Base-by-base conservation (phyloP, 1,140 invertebrate genomes). In the Ceratina japonica region DNA sequence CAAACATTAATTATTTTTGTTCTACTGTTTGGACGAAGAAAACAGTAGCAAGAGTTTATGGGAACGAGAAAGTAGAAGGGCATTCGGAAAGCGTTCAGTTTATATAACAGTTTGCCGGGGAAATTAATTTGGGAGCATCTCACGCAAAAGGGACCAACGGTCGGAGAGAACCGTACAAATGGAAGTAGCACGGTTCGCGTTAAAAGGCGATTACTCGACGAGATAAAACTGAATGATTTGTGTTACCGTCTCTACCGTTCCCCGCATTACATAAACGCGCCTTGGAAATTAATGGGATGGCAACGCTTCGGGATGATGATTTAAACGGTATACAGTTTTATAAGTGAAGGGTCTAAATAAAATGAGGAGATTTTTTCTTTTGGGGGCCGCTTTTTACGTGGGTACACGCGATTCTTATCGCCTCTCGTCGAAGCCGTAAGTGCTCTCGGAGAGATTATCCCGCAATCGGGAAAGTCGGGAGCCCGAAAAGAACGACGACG, bases 391-490 rank as follows among this genome's bases (percentile, higher is more conserved):
- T 52, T 22, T 22, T 31, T 27, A 5, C 44, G 31, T 71, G 20
- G 15, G 12, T 56, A 18, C 18, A 13, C 18, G 71, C 37, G 37
- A 79, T 79, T 59, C 75, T 74, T 79, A 79, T 79, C 77, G 37
- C 27, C 10, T n/a, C 70, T 66, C 31, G 70, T 79, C 22, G 62
- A 59, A 58, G 18, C 20, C 44, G n/a, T 15, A 61, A 79, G 77
- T 18, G 70, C 68, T 8, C 62, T 79, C 51, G 8, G 61, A 16
- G 24, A 79, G 77, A 62, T 79, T 79, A 79, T 79, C 71, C 31
- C 49, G 69, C 22, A 70, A 64, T 73, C 75, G 73, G 49, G 49
- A 31, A 49, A 44, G 27, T 31, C 64, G 20, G 16, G 12, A 56
- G 75, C 44, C 12, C 49, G 20, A 49, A 37, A 31, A 4, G 27